A percentile compares a stretch with the other conserved stretches of the same genome.
Conservation (phyloP, 2,888 invertebrate species). For the Lycia hirtaria region DNA sequence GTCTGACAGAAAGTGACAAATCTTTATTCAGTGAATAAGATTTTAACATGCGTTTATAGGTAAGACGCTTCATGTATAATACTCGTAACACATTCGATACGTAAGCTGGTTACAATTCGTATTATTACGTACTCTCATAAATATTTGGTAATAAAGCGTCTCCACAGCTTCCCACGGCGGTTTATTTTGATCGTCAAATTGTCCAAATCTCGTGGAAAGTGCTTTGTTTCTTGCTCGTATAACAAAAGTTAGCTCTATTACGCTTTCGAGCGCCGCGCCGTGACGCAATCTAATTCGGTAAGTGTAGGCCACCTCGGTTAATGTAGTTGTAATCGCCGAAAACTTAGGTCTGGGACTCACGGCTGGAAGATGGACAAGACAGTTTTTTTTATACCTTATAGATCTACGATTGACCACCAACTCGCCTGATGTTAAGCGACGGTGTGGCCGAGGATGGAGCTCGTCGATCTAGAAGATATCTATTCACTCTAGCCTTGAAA, state of each 20-base stretch:
- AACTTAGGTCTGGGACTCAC: slow-evolving; percentile 18
- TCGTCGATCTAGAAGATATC: no score
- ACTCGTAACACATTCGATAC: no score
- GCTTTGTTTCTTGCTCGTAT: slow-evolving; percentile 68
- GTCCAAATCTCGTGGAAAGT: slow-evolving; percentile 62
- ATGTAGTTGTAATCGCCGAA: slow-evolving; percentile 22
- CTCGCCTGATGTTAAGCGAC: no score
- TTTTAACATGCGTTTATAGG: no score
- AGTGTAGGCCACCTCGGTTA: slow-evolving; percentile 20
- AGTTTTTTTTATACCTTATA: no score
- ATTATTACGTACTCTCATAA: slow-evolving; percentile 7
- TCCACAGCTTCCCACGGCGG: slow-evolving; percentile 25
- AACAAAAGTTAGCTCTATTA: slow-evolving; percentile 64
- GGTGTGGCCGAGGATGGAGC: no score
- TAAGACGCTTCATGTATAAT: no score
- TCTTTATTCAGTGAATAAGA: no score
- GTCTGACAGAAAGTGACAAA: no score
- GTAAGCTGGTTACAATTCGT: no score
- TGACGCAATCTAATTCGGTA: slow-evolving; percentile 65
- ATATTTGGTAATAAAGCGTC: slow-evolving; percentile 11
- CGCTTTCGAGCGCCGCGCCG: slow-evolving; percentile 65
- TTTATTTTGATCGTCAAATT: slow-evolving; percentile 32
- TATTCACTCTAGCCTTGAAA: no score
- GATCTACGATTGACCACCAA: no score
- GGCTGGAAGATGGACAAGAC: background rate